phyloP scores from a whole-genome alignment of 2,888 invertebrate genomes.

The Lasiommata megera region DNA sequence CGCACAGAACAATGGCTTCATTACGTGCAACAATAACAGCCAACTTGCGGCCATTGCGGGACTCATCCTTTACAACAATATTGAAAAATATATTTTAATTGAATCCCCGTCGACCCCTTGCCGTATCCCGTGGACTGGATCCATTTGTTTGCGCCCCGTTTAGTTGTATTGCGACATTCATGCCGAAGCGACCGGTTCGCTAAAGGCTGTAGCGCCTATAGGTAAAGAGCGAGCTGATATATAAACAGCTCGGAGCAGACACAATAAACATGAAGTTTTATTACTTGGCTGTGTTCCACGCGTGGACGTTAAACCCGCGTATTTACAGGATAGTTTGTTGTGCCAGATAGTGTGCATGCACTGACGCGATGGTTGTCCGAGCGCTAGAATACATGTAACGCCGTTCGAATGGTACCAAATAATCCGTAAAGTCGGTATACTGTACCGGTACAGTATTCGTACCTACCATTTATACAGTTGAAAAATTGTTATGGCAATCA shows the following conservation, averaged over 20 bases:
- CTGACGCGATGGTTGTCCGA: constrained; percentile 8
- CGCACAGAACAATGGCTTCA: constrained; percentile 65
- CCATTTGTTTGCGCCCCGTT: constrained; percentile 36
- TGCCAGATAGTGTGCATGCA: constrained; percentile 39
- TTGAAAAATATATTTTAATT: constrained; percentile 52
- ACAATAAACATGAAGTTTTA: constrained; percentile 78
- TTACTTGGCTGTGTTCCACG: constrained; percentile 79
- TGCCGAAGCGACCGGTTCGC: constrained; percentile 44
- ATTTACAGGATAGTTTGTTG: constrained; percentile 64
- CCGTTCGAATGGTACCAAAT: neutral
- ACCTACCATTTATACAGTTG: too few relatives aligned
- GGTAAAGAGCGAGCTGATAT: constrained; percentile 41
- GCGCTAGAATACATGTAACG: neutral
- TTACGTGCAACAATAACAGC: constrained; percentile 68
- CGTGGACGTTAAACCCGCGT: constrained; percentile 70
- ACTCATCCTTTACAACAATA: constrained; percentile 43
- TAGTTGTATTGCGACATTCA: constrained; percentile 35
- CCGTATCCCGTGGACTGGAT: constrained; percentile 19
- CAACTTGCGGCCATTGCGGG: constrained; percentile 43
- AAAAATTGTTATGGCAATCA: too few relatives aligned
- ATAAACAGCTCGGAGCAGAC: constrained; percentile 65
- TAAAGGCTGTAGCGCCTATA: constrained; percentile 43
- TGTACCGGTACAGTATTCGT: too few relatives aligned
- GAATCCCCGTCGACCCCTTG: constrained; percentile 39
- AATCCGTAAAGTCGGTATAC: too few relatives aligned